Base-by-base conservation (phyloP, 2,888 invertebrate species). In the Hyposoter dolosus region DNA sequence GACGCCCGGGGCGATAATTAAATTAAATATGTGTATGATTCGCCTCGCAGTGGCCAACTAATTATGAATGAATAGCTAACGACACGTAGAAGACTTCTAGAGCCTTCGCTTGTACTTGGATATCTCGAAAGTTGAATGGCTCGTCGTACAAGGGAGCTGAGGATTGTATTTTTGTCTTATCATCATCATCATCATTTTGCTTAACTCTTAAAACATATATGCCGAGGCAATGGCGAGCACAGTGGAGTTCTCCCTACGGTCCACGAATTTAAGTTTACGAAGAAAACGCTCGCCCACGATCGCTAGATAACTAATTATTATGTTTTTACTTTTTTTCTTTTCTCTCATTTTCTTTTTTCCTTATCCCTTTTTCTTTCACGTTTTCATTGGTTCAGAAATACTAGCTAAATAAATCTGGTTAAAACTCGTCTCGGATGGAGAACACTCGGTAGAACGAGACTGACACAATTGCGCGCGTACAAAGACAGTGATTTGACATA, bases 301-400 rank as follows among this genome's bases (percentile, higher is more conserved):
- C 89, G 88, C 90, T 88, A 89, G 85, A 88, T 60, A 83, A 77
- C 77, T 83, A 83, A 83, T 71, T 83, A 71, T 82, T 76, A 50
- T 69, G 43, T 40, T 78, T 56, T 17, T 9, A n/a, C 23, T 50
- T 80, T 53, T 68, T 86, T 72, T 87, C 74, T 50, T 72, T 69
- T 77, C 45, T 72, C 65, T 28, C 32, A 28, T 47, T 69, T 69
- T 43, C 69, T 68, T 19, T 71, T 65, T 28, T 63, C 85, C 68
- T 86, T 68, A 17, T 60, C 63, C 12, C 74, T 50, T 71, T 56
- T n/a, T 45, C 53, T 60, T 75, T 35, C 56, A 87, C 88, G 85
- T 91, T 88, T 90, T 93, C 93, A 93, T 93, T 93, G 93, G 93
- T 93, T 93, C 93, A 78, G 93, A 92, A 94, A 94, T 94, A 94